Base-by-base conservation (phyloP, 2,888 invertebrate genomes). In the Aphodius granarius region DNA sequence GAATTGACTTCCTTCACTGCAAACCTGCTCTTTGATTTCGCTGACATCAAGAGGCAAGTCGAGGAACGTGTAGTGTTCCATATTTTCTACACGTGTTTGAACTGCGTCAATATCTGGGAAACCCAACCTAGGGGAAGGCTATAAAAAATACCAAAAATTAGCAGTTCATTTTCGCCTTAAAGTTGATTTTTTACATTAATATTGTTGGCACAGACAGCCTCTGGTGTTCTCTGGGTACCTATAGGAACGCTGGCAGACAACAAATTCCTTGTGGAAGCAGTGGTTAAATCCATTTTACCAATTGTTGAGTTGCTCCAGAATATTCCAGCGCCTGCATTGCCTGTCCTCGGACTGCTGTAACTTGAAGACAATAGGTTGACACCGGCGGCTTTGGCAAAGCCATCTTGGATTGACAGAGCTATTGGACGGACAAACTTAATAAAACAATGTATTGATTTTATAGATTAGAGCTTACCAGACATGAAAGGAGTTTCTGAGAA, bases 401-500 rank as follows among this genome's bases (percentile, higher is more conserved):
- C 84, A 68, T 79, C 80, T 76, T 83, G 82, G 3, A 81, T 73
- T 43, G 81, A 80, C 20, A 82, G 66, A 63, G 80, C 83, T 83
- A 63, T n/a, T 18, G 81, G 80, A 68, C 72, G 18, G 15, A 22
- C 16, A 16, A 22, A 16, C 43, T 9, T 43, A 9, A 43, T 6
- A 43, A 1, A 43, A 13, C 6, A 43, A 43, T 43, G 4, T 9
- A 43, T 9, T 13, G 9, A 1, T 43, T 43, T 43, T 6, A 6
- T 43, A 43, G 43, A 2, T 1, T 6, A 6, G 3, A 6, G 13
- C 43, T 9, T 43, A 20, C 68, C 22, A n/a, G 18, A 5, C 16
- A 68, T n/a, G 21, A 92, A 95, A 0, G 97, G 97, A 76, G 95
- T 84, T 83, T 94, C 93, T 0, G 95, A 94, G 82, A 93, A 93